These are phyloP conservation scores for Ceratina calcarata DNA, from an alignment of 1,140 invertebrate genomes.

Conservation along the genomic window DNA sequence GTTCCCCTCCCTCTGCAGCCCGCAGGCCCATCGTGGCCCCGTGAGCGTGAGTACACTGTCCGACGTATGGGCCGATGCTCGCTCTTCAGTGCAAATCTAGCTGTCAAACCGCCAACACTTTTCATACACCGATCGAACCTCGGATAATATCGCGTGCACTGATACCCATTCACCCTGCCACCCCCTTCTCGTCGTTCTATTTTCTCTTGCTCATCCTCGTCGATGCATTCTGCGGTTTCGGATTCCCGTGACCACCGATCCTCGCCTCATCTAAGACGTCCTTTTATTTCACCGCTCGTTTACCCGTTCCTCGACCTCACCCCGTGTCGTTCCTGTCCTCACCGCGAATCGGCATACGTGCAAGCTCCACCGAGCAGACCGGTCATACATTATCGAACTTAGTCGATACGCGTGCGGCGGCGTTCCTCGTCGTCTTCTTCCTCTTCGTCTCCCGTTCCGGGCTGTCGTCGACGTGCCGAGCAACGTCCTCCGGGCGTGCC, in stretches of 20 bases:
- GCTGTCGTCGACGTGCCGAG: conserved; percentile 25
- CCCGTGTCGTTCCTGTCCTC: background rate
- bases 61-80: conserved; percentile 66
- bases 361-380: background rate
- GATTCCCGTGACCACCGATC: background rate
- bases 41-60: background rate
- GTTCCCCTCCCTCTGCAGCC: conserved; percentile 27
- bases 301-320: background rate
- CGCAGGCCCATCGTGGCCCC: conserved; percentile 25
- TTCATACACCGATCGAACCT: conserved; percentile 34
- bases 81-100: conserved; percentile 71
- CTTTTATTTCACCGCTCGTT: background rate
- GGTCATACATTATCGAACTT: conserved; percentile 37
- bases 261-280: background rate
- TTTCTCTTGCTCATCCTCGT: background rate
- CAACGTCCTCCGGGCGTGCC: conserved; percentile 42
- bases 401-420: conserved; percentile 26
- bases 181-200: background rate
- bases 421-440: conserved; percentile 16
- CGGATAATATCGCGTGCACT: conserved; percentile 9
- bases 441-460: conserved; percentile 35
- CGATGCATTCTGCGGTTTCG: background rate
- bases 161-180: background rate
- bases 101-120: conserved; percentile 73
- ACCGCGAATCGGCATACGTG: background rate